phyloP scores from a whole-genome alignment of 2,113 vertebrate genomes.

The Micronisus gabar region DNA sequence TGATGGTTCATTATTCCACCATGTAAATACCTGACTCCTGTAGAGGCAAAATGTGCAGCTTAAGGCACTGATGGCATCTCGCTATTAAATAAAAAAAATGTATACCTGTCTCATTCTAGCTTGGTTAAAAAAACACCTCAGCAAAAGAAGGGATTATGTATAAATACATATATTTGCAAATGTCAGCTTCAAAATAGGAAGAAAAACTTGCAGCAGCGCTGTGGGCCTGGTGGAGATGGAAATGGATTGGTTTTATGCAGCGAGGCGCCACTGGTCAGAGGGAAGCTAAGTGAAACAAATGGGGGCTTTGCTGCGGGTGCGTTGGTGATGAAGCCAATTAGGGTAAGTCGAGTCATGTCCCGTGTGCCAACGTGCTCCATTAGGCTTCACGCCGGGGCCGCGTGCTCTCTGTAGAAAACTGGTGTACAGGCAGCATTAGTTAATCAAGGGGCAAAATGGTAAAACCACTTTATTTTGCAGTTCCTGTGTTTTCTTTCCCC shows the following conservation, averaged over 20 bases:
- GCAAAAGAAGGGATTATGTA: neutral
- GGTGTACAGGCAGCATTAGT: neutral
- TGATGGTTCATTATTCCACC: neutral
- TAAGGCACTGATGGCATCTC: neutral
- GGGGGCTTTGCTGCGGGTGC: neutral
- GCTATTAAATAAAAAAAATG: neutral
- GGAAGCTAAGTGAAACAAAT: neutral
- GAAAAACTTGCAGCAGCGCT: neutral
- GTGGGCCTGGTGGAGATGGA: neutral
- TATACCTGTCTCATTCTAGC: neutral
- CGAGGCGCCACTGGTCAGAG: neutral
- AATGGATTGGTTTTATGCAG: neutral
- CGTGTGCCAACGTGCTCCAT: neutral
- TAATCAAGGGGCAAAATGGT: neutral
- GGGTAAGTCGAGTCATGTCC: neutral
- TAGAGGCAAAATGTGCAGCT: neutral
- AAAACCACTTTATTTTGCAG: neutral
- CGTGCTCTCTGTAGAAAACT: rapidly evolving
- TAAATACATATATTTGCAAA: neutral
- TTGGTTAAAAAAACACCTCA: neutral
- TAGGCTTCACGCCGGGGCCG: rapidly evolving
- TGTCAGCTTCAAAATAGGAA: neutral
- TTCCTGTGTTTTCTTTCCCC: neutral
- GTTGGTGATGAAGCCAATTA: neutral
- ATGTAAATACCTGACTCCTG: neutral